Evolutionary conservation across 2,888 invertebrate genomes (phyloP), one percentile per base, ranked within the genome.

Genomic region (Synergus laeviventris): DNA sequence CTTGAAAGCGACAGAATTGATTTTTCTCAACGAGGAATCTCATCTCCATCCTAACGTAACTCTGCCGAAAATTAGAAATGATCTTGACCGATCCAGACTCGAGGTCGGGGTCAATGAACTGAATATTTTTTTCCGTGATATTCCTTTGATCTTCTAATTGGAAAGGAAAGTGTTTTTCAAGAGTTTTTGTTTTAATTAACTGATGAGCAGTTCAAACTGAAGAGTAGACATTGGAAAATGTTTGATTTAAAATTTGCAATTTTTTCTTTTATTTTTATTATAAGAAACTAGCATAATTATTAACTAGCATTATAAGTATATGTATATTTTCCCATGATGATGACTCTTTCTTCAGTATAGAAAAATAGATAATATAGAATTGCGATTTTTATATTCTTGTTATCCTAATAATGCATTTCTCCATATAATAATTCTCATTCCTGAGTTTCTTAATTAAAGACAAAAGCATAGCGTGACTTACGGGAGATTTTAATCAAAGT

Each of bases 1-100:
- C 73, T 74, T 60, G 75, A 77, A 74, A 80, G 74, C 79, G 73
- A 78, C 78, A 74, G 78, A 74, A 83, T 81, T 80, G 79, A 83
- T 81, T 78, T 81, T 75, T 79, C 59, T 74, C 45, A 77, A 54
- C 49, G 39, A 54, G 62, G 38, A 49, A 36, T 62, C 62, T 62
- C 49, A 49, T 70, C 70, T 70, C 24, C 21, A 24, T 42, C 8
- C 31, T 70, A 49, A 70, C 70, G 45, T 70, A 70, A 70, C 31
- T 45, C 9, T 31, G 31, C 31, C 49, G 45, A 70, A 70, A 70
- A 49, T 70, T 70, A 70, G 11, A 36, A 45, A 45, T 24, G 45
- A 66, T 59, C 42, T 60, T 39, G 31, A 11, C 16, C 38, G 74
- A 39, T 39, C 16, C 39, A 18, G 39, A 24, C 38, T 18, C 60